Evolutionary conservation across 2,113 vertebrate species (phyloP).

Genomic region (Pteruthius melanotis): DNA sequence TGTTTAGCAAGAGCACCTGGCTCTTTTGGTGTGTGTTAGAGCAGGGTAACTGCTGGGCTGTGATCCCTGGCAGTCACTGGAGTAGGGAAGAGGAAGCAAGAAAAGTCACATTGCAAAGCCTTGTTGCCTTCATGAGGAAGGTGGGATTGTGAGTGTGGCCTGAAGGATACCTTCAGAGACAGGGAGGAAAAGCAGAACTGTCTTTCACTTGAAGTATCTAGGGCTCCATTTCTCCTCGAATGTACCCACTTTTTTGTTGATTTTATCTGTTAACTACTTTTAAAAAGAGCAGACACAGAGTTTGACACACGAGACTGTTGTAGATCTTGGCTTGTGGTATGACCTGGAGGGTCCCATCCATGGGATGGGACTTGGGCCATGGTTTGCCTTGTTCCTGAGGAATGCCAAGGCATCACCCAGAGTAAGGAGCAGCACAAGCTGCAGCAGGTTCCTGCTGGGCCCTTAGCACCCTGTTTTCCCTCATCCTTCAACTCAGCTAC

Average conservation of each 20-base stretch:
- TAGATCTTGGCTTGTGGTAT: neutral
- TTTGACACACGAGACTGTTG: neutral
- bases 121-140: neutral
- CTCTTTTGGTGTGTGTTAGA: neutral
- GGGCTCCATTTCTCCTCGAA: neutral
- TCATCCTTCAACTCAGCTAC: slow-evolving; percentile 14
- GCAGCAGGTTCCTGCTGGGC: neutral
- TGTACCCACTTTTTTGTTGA: neutral
- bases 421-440: neutral
- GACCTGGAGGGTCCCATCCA: neutral
- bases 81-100: neutral
- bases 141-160: rapidly evolving
- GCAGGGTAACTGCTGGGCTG: neutral
- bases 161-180: neutral
- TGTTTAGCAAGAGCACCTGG: neutral
- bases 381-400: neutral
- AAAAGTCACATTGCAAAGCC: neutral
- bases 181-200: neutral
- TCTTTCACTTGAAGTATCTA: neutral
- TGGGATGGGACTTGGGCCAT: rapidly evolving
- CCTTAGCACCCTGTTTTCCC: neutral
- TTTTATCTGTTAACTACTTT: neutral
- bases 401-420: rapidly evolving
- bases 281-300: neutral
- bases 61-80: rapidly evolving